Conservation (phyloP, 2,797 vertebrate genomes). For the Pyrocephalus nanus region DNA sequence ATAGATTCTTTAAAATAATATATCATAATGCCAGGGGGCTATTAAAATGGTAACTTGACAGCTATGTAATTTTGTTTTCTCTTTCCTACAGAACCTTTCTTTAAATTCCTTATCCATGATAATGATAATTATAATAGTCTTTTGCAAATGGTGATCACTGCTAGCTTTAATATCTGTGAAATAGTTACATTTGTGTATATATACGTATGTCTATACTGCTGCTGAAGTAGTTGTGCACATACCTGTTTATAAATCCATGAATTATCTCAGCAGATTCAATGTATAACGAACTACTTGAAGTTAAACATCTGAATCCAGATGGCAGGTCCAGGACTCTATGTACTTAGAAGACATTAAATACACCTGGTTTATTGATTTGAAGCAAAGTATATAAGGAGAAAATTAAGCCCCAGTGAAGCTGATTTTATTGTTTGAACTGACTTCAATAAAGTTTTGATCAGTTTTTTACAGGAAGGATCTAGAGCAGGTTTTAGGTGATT, state of each 20-base stretch:
- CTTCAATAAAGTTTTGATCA: background rate
- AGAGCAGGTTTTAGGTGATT: background rate
- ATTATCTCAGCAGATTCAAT: background rate
- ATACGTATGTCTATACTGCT: background rate
- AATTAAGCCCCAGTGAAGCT: background rate
- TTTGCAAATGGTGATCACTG: background rate
- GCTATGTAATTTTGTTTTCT: background rate
- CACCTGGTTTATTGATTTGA: background rate
- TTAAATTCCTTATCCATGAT: background rate
- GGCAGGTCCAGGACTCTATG: background rate
- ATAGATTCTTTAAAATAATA: background rate
- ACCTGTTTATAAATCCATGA: background rate
- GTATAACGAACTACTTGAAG: background rate
- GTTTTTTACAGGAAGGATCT: background rate
- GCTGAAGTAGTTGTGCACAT: background rate
- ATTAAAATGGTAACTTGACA: background rate
- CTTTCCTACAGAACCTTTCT: background rate
- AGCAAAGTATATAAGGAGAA: background rate
- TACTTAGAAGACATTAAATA: background rate
- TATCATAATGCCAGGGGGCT: background rate
- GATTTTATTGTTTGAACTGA: background rate
- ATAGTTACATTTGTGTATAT: background rate
- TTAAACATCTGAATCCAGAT: background rate
- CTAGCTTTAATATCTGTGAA: background rate
- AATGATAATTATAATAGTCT: background rate